A percentile compares a stretch with the other conserved stretches of the same genome.
Conservation (phyloP, 2,888 invertebrate genomes). For the Abscondita cerata region DNA sequence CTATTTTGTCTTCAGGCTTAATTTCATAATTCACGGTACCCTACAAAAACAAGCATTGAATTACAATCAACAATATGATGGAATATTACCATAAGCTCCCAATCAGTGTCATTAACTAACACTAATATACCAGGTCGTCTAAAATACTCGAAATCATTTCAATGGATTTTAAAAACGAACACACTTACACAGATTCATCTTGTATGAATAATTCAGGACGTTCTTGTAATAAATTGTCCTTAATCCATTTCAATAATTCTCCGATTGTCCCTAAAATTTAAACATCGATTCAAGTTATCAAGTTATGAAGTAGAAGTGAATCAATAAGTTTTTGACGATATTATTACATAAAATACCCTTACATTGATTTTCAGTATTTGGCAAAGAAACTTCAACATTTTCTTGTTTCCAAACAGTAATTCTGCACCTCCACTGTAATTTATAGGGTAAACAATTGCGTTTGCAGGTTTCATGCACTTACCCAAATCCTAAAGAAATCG, state of each 20-base stretch:
- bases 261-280: conserved; percentile 72
- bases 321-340: too few relatives aligned
- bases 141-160: conserved; percentile 50
- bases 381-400: conserved; percentile 73
- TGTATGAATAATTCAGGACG: conserved; percentile 75
- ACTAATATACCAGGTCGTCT: conserved; percentile 92
- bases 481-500: conserved; percentile 52
- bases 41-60: conserved; percentile 53
- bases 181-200: conserved; percentile 58
- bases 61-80: neutral
- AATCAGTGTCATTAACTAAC: conserved; percentile 78
- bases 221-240: conserved; percentile 82
- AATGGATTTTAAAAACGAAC: neutral
- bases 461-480: conserved; percentile 33
- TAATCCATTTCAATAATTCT: conserved; percentile 81
- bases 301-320: too few relatives aligned
- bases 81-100: conserved; percentile 3
- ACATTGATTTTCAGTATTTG: conserved; percentile 63
- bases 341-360: too few relatives aligned
- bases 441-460: conserved; percentile 13
- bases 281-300: too few relatives aligned
- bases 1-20: conserved; percentile 72
- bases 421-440: conserved; percentile 85
- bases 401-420: conserved; percentile 84
- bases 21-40: conserved; percentile 76